Evolutionary conservation across 2,797 vertebrate species (phyloP).

Genomic region (Antennarius maculatus): DNA sequence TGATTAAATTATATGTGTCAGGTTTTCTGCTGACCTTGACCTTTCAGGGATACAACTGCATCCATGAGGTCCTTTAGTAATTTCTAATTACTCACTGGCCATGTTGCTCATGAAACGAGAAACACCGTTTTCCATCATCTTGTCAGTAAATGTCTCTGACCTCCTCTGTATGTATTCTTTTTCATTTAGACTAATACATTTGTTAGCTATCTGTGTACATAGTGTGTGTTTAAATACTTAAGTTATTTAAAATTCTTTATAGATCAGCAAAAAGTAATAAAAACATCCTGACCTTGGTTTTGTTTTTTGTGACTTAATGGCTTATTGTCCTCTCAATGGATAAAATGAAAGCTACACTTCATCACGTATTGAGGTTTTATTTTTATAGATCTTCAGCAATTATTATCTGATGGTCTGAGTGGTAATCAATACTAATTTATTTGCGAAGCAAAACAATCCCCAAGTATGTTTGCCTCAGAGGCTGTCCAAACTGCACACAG

Average conservation of each 20-base stretch:
- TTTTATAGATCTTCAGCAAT: not conserved
- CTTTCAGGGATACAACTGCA: slow-evolving; percentile 16
- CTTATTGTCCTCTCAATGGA: not conserved
- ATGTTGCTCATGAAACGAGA: slow-evolving; percentile 21
- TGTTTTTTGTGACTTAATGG: not conserved
- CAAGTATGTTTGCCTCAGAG: too few relatives aligned
- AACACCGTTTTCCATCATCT: slow-evolving; percentile 11
- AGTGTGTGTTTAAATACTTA: slow-evolving; percentile 5
- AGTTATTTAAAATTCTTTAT: not conserved
- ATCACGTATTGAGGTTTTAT: too few relatives aligned
- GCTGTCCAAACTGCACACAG: too few relatives aligned
- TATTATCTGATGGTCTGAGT: not conserved
- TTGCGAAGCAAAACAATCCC: not conserved
- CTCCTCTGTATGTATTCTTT: slow-evolving; percentile 10
- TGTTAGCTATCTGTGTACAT: slow-evolving; percentile 1
- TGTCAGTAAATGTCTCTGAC: not conserved
- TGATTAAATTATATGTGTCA: slow-evolving; percentile 52
- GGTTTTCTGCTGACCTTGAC: slow-evolving; percentile 32
- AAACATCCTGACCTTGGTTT: not conserved
- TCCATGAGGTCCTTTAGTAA: slow-evolving; percentile 1
- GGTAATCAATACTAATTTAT: not conserved
- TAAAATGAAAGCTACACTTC: not conserved
- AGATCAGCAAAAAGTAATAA: not conserved
- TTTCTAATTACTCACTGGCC: slow-evolving; percentile 6
- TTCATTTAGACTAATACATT: slow-evolving; percentile 3